Evolutionary conservation across 2,113 vertebrate species (phyloP).

Genomic region (Gopherus flavomarginatus): DNA sequence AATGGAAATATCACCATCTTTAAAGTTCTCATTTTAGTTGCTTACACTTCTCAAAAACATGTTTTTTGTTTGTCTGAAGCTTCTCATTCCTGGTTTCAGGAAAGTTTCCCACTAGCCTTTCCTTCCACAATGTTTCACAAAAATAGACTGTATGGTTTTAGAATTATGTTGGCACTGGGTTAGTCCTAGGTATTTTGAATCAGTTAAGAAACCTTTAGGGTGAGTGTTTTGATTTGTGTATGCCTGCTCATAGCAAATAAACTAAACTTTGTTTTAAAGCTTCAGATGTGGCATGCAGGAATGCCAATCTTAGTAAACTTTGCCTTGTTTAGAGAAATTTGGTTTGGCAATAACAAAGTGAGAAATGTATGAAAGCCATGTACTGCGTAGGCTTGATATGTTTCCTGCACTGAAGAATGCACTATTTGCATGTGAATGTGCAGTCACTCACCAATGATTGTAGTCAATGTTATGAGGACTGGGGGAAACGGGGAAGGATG

Average conservation of each 20-base stretch:
- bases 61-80: background rate
- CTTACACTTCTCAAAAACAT: background rate
- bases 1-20: background rate
- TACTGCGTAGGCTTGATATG: background rate
- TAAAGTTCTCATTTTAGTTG: background rate
- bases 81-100: background rate
- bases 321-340: background rate
- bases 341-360: background rate
- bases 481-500: background rate
- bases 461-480: background rate
- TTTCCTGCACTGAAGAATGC: background rate
- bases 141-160: background rate
- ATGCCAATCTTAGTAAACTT: background rate
- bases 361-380: background rate
- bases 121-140: no score
- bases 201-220: background rate
- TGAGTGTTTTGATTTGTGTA: rapidly evolving
- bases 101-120: no score
- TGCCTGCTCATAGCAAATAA: background rate
- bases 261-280: background rate
- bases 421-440: background rate
- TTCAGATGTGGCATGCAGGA: background rate
- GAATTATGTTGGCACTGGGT: background rate
- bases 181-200: background rate
- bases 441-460: background rate